Base-by-base conservation (phyloP, 53 echinoderm and acorn worm genomes). In the Crossaster papposus region DNA sequence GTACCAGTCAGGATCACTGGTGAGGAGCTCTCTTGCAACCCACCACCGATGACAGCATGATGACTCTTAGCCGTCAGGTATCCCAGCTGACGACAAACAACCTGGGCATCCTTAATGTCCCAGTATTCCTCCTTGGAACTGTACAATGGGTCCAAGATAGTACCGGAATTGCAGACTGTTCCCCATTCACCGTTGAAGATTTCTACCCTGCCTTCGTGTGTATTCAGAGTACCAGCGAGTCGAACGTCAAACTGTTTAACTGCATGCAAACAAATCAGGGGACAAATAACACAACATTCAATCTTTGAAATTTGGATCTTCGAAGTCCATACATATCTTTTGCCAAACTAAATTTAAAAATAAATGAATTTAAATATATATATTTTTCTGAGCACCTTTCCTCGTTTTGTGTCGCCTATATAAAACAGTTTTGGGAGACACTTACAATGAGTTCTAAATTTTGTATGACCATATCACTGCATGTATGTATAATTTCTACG, bases 231-330 rank as follows among this genome's bases (percentile, higher is more conserved):
- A 0, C 87, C 87, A 22, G 87, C 38, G 5, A 87, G 58, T 23
- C 87, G 87, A 23, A 87, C 77, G 36, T 87, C 87, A 87, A 77
- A 87, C 87, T 87, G 75, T 36, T 77, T 75, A 23, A 64, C 87
- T 87, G 77, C n/a, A 28, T 78, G 79, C 4, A 24, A 50, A n/a
- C n/a, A n/a, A 78, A 52, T 9, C 44, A 44, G 44, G 44, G 44
- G 44, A 44, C n/a, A n/a, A 78, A 52, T 78, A 7, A 0, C 23
- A 78, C 79, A n/a, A 51, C n/a, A n/a, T n/a, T n/a, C n/a, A n/a
- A n/a, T n/a, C n/a, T n/a, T n/a, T n/a, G n/a, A n/a, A n/a, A n/a
- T n/a, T n/a, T n/a, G n/a, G n/a, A n/a, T n/a, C n/a, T n/a, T n/a
- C n/a, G n/a, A n/a, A n/a, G n/a, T n/a, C n/a, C n/a, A n/a, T n/a